Conservation (phyloP, 30 jellyfish, hydroid and myxozoan species). For the Hydractinia echinata region DNA sequence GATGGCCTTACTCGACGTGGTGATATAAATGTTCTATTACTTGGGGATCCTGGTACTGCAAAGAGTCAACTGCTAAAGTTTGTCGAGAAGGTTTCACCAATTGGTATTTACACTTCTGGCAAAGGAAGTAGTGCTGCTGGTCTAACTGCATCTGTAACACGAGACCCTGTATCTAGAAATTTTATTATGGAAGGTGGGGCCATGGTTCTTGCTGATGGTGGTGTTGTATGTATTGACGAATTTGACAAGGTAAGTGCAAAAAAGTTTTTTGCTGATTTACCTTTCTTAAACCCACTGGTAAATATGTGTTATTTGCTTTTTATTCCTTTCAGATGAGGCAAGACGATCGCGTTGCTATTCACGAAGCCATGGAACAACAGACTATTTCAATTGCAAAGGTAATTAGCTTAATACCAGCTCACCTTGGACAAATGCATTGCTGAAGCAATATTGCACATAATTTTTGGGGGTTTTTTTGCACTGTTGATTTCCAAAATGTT, state of each 20-base stretch:
- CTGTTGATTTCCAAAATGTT: too few relatives aligned
- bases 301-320: not conserved
- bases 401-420: not conserved
- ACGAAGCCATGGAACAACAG: slow-evolving; percentile 99
- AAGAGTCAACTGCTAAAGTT: slow-evolving; percentile 97
- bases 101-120: slow-evolving; percentile 99
- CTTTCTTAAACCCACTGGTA: not conserved
- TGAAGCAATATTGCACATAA: too few relatives aligned
- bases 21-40: slow-evolving; percentile 90
- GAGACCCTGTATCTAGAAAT: slow-evolving; percentile 96
- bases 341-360: slow-evolving; percentile 99
- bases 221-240: slow-evolving; percentile 99
- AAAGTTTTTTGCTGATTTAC: too few relatives aligned
- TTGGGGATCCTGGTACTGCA: slow-evolving; percentile 99
- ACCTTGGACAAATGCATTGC: too few relatives aligned
- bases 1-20: slow-evolving; percentile 99
- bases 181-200: slow-evolving; percentile 99
- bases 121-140: slow-evolving; percentile 99
- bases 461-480: too few relatives aligned
- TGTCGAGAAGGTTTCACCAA: slow-evolving; percentile 99
- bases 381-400: slow-evolving; percentile 99
- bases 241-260: slow-evolving; percentile 78
- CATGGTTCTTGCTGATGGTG: slow-evolving; percentile 99
- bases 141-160: slow-evolving; percentile 90
- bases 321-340: slow-evolving; percentile 85